These are phyloP conservation scores for Styela clava DNA, from an alignment of 23 tunicate genomes.

Conservation along the genomic window DNA sequence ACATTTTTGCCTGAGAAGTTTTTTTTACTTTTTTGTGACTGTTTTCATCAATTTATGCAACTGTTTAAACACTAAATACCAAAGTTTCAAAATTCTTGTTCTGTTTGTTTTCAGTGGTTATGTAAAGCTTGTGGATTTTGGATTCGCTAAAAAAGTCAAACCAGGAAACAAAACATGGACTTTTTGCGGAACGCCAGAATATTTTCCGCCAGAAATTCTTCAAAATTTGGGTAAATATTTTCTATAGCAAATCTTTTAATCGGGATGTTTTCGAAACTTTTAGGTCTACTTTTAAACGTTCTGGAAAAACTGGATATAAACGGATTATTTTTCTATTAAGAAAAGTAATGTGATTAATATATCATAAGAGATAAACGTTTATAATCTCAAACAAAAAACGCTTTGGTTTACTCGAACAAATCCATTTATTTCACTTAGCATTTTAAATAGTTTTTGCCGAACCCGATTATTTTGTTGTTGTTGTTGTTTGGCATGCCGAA, in stretches of 20 bases:
- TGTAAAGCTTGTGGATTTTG: constrained; percentile 88
- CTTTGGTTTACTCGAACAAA: too few relatives aligned
- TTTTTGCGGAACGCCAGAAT: constrained; percentile 98
- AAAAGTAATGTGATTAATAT: too few relatives aligned
- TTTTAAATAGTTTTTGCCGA: too few relatives aligned
- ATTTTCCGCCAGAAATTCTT: constrained; percentile 87
- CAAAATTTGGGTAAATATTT: constrained; percentile 45
- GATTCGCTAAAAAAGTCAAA: constrained; percentile 78
- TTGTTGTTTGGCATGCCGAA: too few relatives aligned
- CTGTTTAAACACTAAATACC: not conserved
- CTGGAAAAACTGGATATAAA: not conserved
- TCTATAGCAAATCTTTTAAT: too few relatives aligned
- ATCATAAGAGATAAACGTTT: too few relatives aligned
- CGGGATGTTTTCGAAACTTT: not conserved
- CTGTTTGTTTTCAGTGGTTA: constrained; percentile 57
- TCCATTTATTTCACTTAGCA: too few relatives aligned
- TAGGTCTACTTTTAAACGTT: not conserved
- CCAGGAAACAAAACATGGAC: constrained; percentile 84
- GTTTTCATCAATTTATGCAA: not conserved
- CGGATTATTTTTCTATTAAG: too few relatives aligned
- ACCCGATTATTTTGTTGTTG: too few relatives aligned
- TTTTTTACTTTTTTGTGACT: not conserved
- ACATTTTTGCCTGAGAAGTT: too few relatives aligned
- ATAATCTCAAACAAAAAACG: too few relatives aligned
- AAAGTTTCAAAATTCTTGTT: not conserved